These are phyloP conservation scores for Aphis craccivora DNA, from an alignment of 1,140 invertebrate species.

Conservation along the genomic window DNA sequence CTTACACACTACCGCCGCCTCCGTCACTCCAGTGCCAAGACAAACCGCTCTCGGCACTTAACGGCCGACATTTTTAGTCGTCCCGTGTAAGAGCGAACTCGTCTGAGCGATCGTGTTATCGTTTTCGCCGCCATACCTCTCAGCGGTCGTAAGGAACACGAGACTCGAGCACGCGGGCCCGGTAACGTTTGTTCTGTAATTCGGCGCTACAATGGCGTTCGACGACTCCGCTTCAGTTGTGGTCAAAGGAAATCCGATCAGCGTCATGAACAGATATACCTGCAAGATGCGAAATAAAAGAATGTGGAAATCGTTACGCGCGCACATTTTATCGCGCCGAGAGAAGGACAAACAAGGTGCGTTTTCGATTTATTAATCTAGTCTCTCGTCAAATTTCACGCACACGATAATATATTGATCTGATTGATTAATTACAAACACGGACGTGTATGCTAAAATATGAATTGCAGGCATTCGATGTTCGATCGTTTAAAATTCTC, in stretches of 20 bases:
- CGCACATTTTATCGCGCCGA: background rate
- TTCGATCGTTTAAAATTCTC: background rate
- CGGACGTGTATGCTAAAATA: background rate
- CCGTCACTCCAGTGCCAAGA: background rate
- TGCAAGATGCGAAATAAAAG: background rate
- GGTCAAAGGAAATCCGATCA: background rate
- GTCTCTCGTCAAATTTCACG: no score
- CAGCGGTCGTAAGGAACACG: background rate
- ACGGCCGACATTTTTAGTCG: background rate
- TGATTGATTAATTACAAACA: background rate
- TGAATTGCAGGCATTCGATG: background rate
- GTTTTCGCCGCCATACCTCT: background rate
- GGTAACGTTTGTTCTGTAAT: background rate
- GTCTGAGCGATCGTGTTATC: background rate
- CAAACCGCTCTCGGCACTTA: background rate
- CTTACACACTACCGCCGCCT: background rate
- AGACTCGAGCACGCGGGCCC: no score
- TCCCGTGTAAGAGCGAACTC: background rate
- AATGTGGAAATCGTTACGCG: constrained; percentile 10
- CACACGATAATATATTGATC: no score
- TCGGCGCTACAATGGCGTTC: background rate
- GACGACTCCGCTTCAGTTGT: background rate
- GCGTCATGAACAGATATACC: background rate
- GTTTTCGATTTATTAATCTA: background rate
- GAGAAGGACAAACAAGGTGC: constrained; percentile 10